phyloP scores from a whole-genome alignment of 1,140 invertebrate genomes.

The Calephelis virginiensis region DNA sequence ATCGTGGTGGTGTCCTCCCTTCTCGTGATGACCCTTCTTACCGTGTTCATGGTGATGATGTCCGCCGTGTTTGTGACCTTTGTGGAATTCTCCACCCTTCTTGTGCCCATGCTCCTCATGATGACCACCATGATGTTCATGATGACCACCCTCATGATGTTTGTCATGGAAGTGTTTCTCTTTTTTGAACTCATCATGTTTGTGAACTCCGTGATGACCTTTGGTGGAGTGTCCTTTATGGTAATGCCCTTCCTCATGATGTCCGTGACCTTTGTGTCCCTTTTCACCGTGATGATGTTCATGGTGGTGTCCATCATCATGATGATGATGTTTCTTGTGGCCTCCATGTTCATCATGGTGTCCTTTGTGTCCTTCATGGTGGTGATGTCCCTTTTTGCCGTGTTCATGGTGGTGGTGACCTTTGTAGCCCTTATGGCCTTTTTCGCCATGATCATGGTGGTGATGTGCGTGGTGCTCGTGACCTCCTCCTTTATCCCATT shows the following conservation, averaged over 20 bases:
- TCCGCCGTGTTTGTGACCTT: conserved; percentile 82
- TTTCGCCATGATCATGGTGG: conserved; percentile 78
- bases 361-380: conserved; percentile 84
- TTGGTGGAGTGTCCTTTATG: conserved; percentile 88
- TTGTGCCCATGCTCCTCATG: conserved; percentile 84
- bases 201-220: conserved; percentile 87
- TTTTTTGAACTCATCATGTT: conserved; percentile 83
- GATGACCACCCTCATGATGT: conserved; percentile 84
- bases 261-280: conserved; percentile 81
- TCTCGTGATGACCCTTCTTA: conserved; percentile 84
- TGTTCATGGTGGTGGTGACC: conserved; percentile 83
- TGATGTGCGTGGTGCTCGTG: conserved; percentile 74
- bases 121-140: conserved; percentile 82
- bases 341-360: conserved; percentile 86
- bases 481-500: conserved; percentile 80
- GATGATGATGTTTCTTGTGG: conserved; percentile 86
- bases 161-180: conserved; percentile 85
- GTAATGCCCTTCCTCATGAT: conserved; percentile 80
- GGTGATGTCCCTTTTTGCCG: conserved; percentile 85
- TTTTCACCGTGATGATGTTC: conserved; percentile 85
- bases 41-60: conserved; percentile 83
- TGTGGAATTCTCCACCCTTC: conserved; percentile 83
- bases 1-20: conserved; percentile 79
- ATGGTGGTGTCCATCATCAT: conserved; percentile 85
- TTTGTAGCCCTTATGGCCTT: conserved; percentile 79